These are phyloP conservation scores for Conistra vaccinii DNA, from an alignment of 2,888 invertebrate species.

Conservation along the genomic window DNA sequence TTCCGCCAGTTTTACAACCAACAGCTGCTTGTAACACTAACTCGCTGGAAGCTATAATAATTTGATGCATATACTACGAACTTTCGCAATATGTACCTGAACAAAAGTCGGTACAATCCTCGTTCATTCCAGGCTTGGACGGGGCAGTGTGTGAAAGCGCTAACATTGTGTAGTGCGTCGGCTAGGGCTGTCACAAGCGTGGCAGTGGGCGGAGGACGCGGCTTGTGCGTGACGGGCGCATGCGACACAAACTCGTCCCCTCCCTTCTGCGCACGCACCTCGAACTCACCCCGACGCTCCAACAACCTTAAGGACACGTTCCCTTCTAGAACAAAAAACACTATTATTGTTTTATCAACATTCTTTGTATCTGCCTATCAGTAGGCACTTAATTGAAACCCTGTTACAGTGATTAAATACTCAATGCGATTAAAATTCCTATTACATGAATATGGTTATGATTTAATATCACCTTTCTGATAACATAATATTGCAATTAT, in stretches of 20 bases:
- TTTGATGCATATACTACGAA: constrained; percentile 15
- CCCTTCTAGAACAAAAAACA: constrained; percentile 76
- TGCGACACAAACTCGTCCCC: constrained; percentile 77
- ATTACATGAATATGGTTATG: constrained; percentile 38
- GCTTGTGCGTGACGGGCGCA: constrained; percentile 37
- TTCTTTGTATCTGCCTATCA: constrained; percentile 31
- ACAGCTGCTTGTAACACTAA: constrained; percentile 3
- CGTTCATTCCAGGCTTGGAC: constrained; percentile 83
- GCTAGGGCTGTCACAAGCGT: constrained; percentile 77
- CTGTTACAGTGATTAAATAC: constrained; percentile 43
- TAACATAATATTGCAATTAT: constrained; percentile 30
- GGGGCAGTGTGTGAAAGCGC: constrained; percentile 77
- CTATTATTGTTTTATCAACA: constrained; percentile 12
- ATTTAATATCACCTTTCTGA: constrained; percentile 27
- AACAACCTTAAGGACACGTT: constrained; percentile 82
- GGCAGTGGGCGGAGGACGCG: constrained; percentile 78
- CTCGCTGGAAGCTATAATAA: constrained; percentile 21
- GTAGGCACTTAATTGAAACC: constrained; percentile 27
- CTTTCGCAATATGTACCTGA: constrained; percentile 74
- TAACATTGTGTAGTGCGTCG: constrained; percentile 80
- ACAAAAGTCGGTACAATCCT: constrained; percentile 83
- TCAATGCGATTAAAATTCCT: constrained; percentile 50
- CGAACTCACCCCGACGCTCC: constrained; percentile 82
- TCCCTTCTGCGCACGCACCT: constrained; percentile 83
- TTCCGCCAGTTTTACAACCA: constrained; percentile 6